These are phyloP conservation scores for Ellobius talpinus DNA, from an alignment of 2,113 vertebrate genomes.

Conservation along the genomic window DNA sequence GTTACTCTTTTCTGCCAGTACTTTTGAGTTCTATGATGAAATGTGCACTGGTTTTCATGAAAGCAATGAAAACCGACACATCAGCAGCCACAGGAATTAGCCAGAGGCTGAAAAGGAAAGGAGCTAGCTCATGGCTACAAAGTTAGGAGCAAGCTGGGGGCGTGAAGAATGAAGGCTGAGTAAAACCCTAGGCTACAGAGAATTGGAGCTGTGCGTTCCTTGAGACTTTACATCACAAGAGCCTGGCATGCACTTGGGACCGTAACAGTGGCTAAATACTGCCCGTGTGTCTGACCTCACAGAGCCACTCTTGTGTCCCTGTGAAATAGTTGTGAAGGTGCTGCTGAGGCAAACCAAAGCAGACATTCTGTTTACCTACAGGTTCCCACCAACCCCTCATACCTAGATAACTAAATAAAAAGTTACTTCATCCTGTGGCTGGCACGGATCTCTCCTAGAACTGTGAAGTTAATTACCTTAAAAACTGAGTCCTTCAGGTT, in stretches of 20 bases:
- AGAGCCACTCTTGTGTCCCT: background rate
- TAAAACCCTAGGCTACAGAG: background rate
- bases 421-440: constrained; percentile 63
- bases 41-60: constrained; percentile 8
- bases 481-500: constrained; percentile 74
- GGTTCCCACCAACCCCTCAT: background rate
- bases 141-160: background rate
- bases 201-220: background rate
- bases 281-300: background rate
- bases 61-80: constrained; percentile 23
- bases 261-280: background rate
- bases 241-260: background rate
- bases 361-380: constrained; percentile 33
- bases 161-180: background rate
- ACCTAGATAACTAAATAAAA: constrained; percentile 28
- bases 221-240: background rate
- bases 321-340: constrained; percentile 50
- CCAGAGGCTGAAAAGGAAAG: background rate
- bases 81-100: background rate
- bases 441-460: constrained; percentile 67
- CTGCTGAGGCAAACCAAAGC: constrained; percentile 45
- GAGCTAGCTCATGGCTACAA: background rate
- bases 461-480: constrained; percentile 69
- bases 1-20: background rate
- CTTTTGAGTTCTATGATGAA: constrained; percentile 41